Evolutionary conservation across 2,888 invertebrate species (phyloP), one percentile per base, ranked within the genome.

Genomic region (Drosophila acutilabella): DNA sequence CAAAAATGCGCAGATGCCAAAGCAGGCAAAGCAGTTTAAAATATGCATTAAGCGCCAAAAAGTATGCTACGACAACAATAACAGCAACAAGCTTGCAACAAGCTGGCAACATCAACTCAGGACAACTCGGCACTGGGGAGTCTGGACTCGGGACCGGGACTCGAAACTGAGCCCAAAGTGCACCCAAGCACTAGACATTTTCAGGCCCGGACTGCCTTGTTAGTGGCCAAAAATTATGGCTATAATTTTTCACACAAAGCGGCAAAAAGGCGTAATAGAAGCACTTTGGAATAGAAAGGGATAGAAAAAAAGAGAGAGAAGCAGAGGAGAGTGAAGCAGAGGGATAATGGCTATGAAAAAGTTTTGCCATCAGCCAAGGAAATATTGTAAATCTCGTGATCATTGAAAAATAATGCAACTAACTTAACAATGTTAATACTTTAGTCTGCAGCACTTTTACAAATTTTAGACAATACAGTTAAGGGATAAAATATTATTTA

Each of bases 191-290:
- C 44, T 56, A 70, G 54, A 68, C 48, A 57, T 59, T 72, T 72
- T 59, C 68, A 26, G 51, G 64, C 64, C 44, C 23, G 26, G 42
- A 54, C 65, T 69, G 69, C 67, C 75, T 74, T 68, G 83, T 81
- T 84, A 72, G 85, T 76, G 71, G 81, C 81, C 71, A 78, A 80
- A 80, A 85, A 85, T 85, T 70, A 83, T 88, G 74, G 74, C 75
- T 70, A 81, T 78, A 81, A 88, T 85, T 85, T 85, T 78, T 85
- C 83, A 88, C 72, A 80, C 57, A 52, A 41, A 44, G 42, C 57
- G 65, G 44, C 48, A 60, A 68, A 66, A 50, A 26, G 26, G 10
- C 56, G 40, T 45, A 44, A 33, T 26, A 8, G 13, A 20, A 30
- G 18, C 30, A 16, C 23, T 30, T 23, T 16, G 44, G 13, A 13